Conservation (phyloP, 1,140 invertebrate species). For the Nomia melanderi region DNA sequence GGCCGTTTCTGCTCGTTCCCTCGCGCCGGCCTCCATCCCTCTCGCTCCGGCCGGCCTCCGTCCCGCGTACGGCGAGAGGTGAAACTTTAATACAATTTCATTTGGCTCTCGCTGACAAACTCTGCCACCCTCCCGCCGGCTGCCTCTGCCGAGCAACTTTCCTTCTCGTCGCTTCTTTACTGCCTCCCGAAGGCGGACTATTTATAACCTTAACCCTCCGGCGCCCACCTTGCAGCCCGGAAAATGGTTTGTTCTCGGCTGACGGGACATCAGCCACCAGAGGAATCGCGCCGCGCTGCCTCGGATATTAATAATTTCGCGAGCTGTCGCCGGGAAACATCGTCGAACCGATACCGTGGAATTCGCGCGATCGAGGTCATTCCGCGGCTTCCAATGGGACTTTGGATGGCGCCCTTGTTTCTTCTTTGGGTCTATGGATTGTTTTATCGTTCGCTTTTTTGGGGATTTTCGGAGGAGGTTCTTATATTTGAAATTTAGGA, state of each 20-base stretch:
- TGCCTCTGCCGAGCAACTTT: slow-evolving; percentile 55
- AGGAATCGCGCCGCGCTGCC: background rate
- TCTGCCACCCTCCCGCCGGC: slow-evolving; percentile 50
- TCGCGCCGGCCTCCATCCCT: slow-evolving; percentile 37
- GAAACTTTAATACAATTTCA: slow-evolving; percentile 72
- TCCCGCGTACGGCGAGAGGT: slow-evolving; percentile 54
- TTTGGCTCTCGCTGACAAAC: slow-evolving; percentile 70
- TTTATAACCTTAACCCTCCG: slow-evolving; percentile 68
- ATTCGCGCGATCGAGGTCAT: no score
- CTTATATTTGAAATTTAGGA: no score
- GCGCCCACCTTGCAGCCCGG: slow-evolving; percentile 23
- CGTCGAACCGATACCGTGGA: no score
- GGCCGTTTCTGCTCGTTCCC: slow-evolving; percentile 50
- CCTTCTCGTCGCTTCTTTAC: slow-evolving; percentile 62
- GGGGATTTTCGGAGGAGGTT: no score
- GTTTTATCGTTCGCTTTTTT: no score
- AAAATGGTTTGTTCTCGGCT: slow-evolving; percentile 60
- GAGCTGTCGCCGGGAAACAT: no score
- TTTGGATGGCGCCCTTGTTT: no score
- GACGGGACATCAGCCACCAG: slow-evolving; percentile 31
- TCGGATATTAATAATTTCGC: slow-evolving; percentile 53
- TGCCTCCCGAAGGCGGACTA: slow-evolving; percentile 67
- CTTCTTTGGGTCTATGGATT: no score
- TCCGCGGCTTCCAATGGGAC: no score
- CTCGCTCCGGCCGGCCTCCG: background rate